Base-by-base conservation (phyloP, 1,140 invertebrate genomes). In the Cotesia vestalis region DNA sequence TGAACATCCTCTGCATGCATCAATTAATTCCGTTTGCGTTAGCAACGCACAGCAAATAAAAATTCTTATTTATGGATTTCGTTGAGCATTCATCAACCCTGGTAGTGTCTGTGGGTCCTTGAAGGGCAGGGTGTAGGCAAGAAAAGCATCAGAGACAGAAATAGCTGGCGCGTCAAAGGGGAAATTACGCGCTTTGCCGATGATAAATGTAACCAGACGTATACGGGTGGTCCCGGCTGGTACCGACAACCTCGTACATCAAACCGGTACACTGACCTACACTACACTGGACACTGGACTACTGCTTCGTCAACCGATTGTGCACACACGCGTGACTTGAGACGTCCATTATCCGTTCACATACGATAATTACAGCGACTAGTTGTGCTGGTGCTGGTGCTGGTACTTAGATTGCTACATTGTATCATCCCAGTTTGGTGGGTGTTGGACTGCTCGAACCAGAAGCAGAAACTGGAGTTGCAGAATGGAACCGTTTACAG, bases 201-300 rank as follows among this genome's bases (percentile, higher is more conserved):
- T 71, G 73, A 74, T 74, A 71, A 74, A 74, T 71, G 69, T 60
- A 60, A 71, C 59, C 46, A 59, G 73, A 71, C 62, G 61, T 71
- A 67, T 60, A 73, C 53, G 68, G 63, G 71, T 66, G 70, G 74
- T 73, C 66, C 69, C 69, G 71, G 64, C 68, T 75, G 71, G 63
- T 71, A 71, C 69, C 63, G 68, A 73, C 70, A 73, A 69, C 9
- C 68, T 69, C 74, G 57, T 70, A 74, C 71, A 72, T 72, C 74
- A 73, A 79, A 79, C 78, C 77, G 77, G 78, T 79, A 79, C 78
- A 79, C 76, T 80, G 78, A 80, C 80, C 78, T 77, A 78, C 70
- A 77, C 40, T 46, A 46, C 40, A 46, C 40, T 46, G 71, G 73
- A 77, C 74, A 67, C 60, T 66, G 73, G 70, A 67, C 71, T 36